Evolutionary conservation across 1,140 invertebrate species (phyloP).

Genomic region (Protaetia brevitarsis): DNA sequence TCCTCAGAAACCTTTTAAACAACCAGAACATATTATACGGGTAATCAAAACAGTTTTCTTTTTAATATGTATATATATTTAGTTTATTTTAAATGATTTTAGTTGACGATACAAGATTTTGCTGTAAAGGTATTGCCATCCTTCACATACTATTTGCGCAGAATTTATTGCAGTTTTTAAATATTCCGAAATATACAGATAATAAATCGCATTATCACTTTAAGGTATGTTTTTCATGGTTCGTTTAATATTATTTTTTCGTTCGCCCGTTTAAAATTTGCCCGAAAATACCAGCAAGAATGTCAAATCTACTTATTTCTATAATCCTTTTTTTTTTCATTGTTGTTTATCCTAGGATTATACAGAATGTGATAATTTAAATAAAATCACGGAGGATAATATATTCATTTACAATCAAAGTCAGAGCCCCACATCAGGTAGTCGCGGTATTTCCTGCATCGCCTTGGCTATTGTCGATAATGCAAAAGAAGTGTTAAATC

Average conservation of each 20-base stretch:
- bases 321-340: too few relatives aligned
- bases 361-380: constrained; percentile 53
- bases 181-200: constrained; percentile 73
- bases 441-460: constrained; percentile 71
- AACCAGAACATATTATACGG: constrained; percentile 56
- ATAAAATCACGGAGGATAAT: constrained; percentile 53
- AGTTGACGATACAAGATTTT: constrained; percentile 57
- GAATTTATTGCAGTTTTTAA: constrained; percentile 70
- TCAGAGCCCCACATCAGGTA: constrained; percentile 59
- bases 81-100: constrained; percentile 31
- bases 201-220: constrained; percentile 58
- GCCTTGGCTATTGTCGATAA: constrained; percentile 57
- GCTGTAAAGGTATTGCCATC: constrained; percentile 60
- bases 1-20: constrained; percentile 68
- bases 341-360: too few relatives aligned
- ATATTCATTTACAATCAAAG: constrained; percentile 67
- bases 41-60: constrained; percentile 44
- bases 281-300: too few relatives aligned
- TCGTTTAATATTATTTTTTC: too few relatives aligned
- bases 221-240: constrained; percentile 50
- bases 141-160: constrained; percentile 70
- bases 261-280: too few relatives aligned
- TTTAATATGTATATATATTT: constrained; percentile 7
- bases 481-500: not conserved
- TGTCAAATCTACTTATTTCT: too few relatives aligned